phyloP scores from a whole-genome alignment of 2,888 invertebrate species.

The Acrobasis repandana region DNA sequence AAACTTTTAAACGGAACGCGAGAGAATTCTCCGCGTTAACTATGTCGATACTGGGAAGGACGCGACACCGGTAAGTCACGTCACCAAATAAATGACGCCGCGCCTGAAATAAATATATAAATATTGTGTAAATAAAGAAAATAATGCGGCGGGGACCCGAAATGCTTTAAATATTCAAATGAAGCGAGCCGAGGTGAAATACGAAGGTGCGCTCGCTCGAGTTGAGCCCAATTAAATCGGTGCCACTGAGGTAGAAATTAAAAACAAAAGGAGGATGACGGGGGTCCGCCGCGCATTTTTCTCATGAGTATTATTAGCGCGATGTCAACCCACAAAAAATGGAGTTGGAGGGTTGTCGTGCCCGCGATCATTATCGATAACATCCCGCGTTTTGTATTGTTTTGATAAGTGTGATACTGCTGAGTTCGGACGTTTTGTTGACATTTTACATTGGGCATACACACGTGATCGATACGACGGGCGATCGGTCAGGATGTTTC shows the following conservation, averaged over 20 bases:
- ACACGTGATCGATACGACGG: conserved; percentile 64
- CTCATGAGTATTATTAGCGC: conserved; percentile 83
- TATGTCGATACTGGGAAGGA: conserved; percentile 82
- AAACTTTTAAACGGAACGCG: conserved; percentile 80
- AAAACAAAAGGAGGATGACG: conserved; percentile 81
- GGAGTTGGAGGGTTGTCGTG: conserved; percentile 75
- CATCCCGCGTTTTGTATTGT: conserved; percentile 81
- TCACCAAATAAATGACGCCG: conserved; percentile 80
- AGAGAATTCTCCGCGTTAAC: conserved; percentile 79
- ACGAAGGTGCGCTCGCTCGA: conserved; percentile 81
- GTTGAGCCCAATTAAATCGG: conserved; percentile 82
- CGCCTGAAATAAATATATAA: conserved; percentile 79
- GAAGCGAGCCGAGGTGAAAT: conserved; percentile 81
- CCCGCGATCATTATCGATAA: conserved; percentile 77
- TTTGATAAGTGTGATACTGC: conserved; percentile 77
- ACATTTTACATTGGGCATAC: conserved; percentile 68
- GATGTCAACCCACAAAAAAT: conserved; percentile 81
- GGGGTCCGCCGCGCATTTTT: conserved; percentile 79
- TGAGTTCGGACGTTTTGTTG: conserved; percentile 65
- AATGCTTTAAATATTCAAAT: conserved; percentile 83
- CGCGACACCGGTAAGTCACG: conserved; percentile 81
- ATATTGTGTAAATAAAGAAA: conserved; percentile 82
- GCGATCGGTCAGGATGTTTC: conserved; percentile 27
- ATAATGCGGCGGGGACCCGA: conserved; percentile 74
- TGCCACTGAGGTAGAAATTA: conserved; percentile 84